Percentiles rank a stretch among this genome's conserved stretches.
These are phyloP conservation scores for Aphodius granarius DNA, from an alignment of 2,888 invertebrate species.

Conservation along the genomic window DNA sequence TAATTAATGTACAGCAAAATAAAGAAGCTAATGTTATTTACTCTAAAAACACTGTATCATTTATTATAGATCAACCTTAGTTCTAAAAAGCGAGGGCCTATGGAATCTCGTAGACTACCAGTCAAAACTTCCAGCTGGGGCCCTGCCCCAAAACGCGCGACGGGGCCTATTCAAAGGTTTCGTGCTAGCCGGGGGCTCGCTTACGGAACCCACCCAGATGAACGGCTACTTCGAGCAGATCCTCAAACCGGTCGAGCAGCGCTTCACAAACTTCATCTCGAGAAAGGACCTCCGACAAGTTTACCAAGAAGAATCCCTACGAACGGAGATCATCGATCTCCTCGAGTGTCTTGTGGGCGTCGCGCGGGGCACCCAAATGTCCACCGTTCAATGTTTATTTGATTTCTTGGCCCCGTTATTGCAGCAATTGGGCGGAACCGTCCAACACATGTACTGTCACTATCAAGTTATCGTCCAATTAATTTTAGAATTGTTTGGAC, in stretches of 20 bases:
- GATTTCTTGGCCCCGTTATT: conserved; percentile 65
- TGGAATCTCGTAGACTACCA: conserved; percentile 59
- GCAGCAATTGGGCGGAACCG: conserved; percentile 67
- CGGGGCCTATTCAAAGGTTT: conserved; percentile 74
- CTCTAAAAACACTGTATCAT: too few relatives aligned
- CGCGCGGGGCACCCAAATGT: conserved; percentile 62
- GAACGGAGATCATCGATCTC: conserved; percentile 71
- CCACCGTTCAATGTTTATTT: conserved; percentile 58
- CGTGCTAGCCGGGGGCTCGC: conserved; percentile 64
- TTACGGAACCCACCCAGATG: conserved; percentile 45
- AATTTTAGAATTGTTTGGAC: conserved; percentile 71
- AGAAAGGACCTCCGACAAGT: conserved; percentile 58
- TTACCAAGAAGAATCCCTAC: conserved; percentile 64
- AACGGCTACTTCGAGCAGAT: conserved; percentile 51
- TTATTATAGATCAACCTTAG: conserved; percentile 54
- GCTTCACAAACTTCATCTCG: conserved; percentile 59
- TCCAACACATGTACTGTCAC: conserved; percentile 67
- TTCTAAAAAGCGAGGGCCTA: conserved; percentile 61
- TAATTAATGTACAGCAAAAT: too few relatives aligned
- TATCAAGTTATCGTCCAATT: conserved; percentile 78
- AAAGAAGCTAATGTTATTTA: too few relatives aligned
- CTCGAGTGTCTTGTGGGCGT: conserved; percentile 77
- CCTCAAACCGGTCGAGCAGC: conserved; percentile 55
- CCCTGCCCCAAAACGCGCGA: conserved; percentile 61
- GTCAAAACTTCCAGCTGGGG: conserved; percentile 55